Percentiles rank a stretch among this genome's conserved stretches.
Evolutionary conservation across 2,797 vertebrate species (phyloP).

Genomic region (Vireo griseus): DNA sequence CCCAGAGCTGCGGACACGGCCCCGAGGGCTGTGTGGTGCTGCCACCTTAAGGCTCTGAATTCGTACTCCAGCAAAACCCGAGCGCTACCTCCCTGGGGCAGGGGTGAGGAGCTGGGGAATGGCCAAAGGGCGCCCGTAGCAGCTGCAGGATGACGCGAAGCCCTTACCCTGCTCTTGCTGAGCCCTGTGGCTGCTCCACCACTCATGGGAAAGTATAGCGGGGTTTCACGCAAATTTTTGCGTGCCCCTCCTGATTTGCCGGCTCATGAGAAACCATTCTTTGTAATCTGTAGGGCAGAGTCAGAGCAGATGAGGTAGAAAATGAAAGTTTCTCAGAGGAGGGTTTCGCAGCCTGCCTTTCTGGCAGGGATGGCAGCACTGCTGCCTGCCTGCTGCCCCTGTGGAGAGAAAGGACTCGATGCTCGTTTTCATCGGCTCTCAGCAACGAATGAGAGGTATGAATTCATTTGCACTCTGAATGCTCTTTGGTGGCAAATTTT

Average conservation of each 20-base stretch:
- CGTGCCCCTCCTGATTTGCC: neutral
- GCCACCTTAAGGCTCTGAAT: neutral
- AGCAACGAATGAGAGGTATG: neutral
- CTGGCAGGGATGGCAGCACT: neutral
- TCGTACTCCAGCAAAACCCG: neutral
- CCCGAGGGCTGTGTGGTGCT: neutral
- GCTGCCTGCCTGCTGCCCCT: neutral
- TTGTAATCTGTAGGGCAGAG: neutral
- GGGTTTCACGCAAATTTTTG: neutral
- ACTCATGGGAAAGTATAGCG: accelerated
- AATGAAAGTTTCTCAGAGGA: neutral
- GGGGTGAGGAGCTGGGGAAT: neutral
- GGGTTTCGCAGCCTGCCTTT: neutral
- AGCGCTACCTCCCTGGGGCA: accelerated
- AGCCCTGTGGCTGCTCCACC: neutral
- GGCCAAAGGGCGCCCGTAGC: accelerated
- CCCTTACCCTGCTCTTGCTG: accelerated
- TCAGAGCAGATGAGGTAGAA: neutral
- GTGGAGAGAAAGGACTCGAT: neutral
- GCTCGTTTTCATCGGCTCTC: neutral
- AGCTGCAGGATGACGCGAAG: neutral
- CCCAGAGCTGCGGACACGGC: neutral
- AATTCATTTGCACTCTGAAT: neutral
- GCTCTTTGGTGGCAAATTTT: neutral
- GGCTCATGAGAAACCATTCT: neutral